These are phyloP conservation scores for Zaprionus vittiger DNA, from an alignment of 1,140 invertebrate species.

Conservation along the genomic window DNA sequence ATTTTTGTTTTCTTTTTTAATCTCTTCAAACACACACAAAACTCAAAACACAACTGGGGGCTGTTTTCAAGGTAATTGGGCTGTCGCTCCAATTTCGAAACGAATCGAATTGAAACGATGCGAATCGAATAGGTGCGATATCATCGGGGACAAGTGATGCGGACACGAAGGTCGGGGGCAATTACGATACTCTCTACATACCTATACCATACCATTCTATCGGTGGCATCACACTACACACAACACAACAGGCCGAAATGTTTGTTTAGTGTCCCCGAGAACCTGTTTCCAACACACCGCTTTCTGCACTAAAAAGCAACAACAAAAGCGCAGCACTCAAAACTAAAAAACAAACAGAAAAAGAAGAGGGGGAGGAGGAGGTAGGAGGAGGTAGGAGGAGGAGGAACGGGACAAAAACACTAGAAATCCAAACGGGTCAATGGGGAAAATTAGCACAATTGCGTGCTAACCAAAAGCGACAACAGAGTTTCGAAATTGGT, in stretches of 20 bases:
- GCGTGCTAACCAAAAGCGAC: slow-evolving; percentile 50
- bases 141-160: slow-evolving; percentile 36
- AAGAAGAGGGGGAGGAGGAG: neutral
- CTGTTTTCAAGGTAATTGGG: slow-evolving; percentile 22
- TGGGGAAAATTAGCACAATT: slow-evolving; percentile 49
- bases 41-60: neutral
- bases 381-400: neutral
- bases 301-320: slow-evolving; percentile 44
- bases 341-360: slow-evolving; percentile 18
- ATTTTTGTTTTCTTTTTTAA: neutral
- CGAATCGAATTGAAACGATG: neutral
- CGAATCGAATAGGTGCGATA: slow-evolving; percentile 15
- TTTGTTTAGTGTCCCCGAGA: slow-evolving; percentile 35
- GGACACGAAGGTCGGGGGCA: slow-evolving; percentile 41
- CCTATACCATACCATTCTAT: slow-evolving; percentile 7
- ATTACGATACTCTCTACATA: neutral
- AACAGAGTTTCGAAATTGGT: slow-evolving; percentile 41
- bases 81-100: slow-evolving; percentile 25
- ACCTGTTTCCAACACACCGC: slow-evolving; percentile 47
- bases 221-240: neutral
- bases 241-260: slow-evolving; percentile 12
- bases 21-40: neutral
- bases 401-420: slow-evolving; percentile 14
- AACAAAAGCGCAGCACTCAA: slow-evolving; percentile 26
- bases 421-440: slow-evolving; percentile 37